Base-by-base conservation (phyloP, 2,797 vertebrate species). In the Protonibea diacanthus region DNA sequence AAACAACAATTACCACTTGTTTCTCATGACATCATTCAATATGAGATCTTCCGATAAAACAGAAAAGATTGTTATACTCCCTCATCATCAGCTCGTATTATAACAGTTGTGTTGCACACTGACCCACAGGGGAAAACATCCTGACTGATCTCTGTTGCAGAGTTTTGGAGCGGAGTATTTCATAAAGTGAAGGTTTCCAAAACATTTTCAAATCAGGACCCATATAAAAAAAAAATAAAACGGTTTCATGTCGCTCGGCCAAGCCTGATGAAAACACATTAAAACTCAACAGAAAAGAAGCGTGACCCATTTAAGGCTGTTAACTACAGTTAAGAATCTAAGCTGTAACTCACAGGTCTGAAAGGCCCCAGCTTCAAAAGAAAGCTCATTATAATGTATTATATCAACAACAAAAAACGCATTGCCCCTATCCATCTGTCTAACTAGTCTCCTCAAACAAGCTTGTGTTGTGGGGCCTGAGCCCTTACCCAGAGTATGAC, bases 261-360 rank as follows among this genome's bases (percentile, higher is more conserved):
- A 75, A 85, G 44, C 64, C 62, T 75, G 76, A 80, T 83, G 80
- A 87, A 81, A 82, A 72, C 78, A 58, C 69, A 75, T 81, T 84
- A 70, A 79, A 88, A 81, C 29, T 71, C 71, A 76, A 48, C 71
- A 75, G 57, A 84, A 78, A 81, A 72, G 66, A 85, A 49, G 74
- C 67, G 58, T 63, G 67, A 83, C 72, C 57, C 63, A 78, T 82
- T 86, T 80, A 58, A 70, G 74, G 68, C 25, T 86, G 81, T 85
- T 82, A 87, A 84, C 55, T 64, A 70, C 61, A 65, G 79, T 69
- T 76, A 52, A 69, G n/a, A 74, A 71, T 64, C 59, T 25, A 44
- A 66, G 65, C 68, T 77, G 29, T 84, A 83, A 88, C 83, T 78
- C 82, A 80, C 5, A 71, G 57, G 67, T 72, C 45, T 6, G 55